phyloP scores from a whole-genome alignment of 2,797 vertebrate genomes.

The Salmo trutta region DNA sequence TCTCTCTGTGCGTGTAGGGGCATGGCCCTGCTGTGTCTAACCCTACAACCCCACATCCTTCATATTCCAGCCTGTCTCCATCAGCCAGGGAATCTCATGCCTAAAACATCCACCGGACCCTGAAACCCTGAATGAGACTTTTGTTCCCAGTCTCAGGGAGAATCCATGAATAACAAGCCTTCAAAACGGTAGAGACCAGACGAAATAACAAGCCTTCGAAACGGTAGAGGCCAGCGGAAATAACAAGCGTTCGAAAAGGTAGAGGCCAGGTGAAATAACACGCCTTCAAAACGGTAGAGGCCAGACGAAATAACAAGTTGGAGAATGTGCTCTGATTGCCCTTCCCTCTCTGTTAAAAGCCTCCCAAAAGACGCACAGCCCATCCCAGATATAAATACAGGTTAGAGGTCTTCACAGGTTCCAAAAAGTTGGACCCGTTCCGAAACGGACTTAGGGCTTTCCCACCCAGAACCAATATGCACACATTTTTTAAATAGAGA shows the following conservation, averaged over 20 bases:
- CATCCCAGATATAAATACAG: neutral
- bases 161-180: conserved; percentile 36
- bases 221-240: conserved; percentile 17
- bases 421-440: too few species aligned
- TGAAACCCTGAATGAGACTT: conserved; percentile 29
- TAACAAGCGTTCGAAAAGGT: conserved; percentile 29
- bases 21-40: neutral
- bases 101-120: neutral
- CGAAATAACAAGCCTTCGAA: conserved; percentile 32
- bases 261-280: conserved; percentile 26
- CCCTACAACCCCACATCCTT: neutral
- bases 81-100: neutral
- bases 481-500: too few species aligned
- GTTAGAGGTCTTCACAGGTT: too few species aligned
- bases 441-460: too few species aligned
- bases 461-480: too few species aligned
- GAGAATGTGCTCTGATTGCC: neutral
- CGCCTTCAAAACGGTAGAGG: conserved; percentile 11
- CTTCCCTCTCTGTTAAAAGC: conserved; percentile 5
- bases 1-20: neutral
- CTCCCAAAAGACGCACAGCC: neutral
- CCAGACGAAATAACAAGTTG: conserved; percentile 28
- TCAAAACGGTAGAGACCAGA: conserved; percentile 9
- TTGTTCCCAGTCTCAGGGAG: conserved; percentile 30
- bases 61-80: neutral